Percentiles rank a stretch among this genome's conserved stretches.
Evolutionary conservation across 2,113 vertebrate genomes (phyloP).

Genomic region (Corythaeola cristata): DNA sequence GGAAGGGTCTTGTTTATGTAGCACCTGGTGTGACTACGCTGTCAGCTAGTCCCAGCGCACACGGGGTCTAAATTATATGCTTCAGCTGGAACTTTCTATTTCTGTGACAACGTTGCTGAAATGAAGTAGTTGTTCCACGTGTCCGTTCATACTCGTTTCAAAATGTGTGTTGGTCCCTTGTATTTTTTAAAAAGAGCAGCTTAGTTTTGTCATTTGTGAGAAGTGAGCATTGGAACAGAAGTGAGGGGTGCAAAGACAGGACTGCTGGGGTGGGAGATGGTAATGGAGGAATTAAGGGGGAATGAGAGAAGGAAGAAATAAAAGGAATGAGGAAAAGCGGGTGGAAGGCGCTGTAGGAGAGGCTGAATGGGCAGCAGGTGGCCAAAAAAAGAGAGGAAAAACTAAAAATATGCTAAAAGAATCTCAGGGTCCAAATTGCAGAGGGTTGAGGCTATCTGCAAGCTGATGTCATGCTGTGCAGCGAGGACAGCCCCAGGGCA

Average conservation of each 20-base stretch:
- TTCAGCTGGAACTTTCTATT: neutral
- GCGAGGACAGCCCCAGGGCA: neutral
- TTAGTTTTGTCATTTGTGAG: neutral
- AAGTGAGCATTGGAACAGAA: neutral
- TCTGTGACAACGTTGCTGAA: neutral
- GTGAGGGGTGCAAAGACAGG: neutral
- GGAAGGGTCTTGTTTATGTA: neutral
- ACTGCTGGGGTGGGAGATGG: neutral
- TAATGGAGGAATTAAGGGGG: neutral
- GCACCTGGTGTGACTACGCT: neutral
- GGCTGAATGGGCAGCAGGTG: neutral
- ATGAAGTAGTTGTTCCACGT: neutral
- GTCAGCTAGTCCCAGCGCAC: neutral
- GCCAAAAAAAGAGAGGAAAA: neutral
- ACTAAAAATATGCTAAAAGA: neutral
- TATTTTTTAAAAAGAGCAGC: neutral
- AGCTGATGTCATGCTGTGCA: neutral
- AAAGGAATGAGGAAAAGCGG: neutral
- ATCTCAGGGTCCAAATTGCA: neutral
- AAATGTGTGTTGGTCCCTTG: neutral
- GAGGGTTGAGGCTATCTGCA: neutral
- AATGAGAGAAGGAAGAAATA: neutral
- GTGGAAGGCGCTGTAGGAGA: neutral
- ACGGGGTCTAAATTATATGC: accelerated
- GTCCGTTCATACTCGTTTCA: neutral